Percentiles rank a stretch among this genome's conserved stretches.
Conservation (phyloP, 2,888 invertebrate genomes). For the Sclerodermus sp. region DNA sequence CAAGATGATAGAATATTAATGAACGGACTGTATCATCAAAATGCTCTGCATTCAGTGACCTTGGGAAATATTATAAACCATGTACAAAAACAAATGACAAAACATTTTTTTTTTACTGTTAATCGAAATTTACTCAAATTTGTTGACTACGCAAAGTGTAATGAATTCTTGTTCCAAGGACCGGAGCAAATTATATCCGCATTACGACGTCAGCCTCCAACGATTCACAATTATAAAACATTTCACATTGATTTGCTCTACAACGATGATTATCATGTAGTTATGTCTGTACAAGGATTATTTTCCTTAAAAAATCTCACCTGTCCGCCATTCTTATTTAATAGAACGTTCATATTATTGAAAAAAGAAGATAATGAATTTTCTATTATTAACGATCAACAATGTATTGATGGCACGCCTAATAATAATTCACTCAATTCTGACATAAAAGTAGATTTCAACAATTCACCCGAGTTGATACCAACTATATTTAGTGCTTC, state of each 20-base stretch:
- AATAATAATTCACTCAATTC: slow-evolving; percentile 22
- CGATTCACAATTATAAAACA: slow-evolving; percentile 42
- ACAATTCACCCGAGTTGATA: slow-evolving; percentile 29
- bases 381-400: slow-evolving; percentile 51
- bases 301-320: slow-evolving; percentile 44
- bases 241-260: slow-evolving; percentile 47
- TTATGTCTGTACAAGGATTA: slow-evolving; percentile 45
- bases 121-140: slow-evolving; percentile 53
- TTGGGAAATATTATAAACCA: slow-evolving; percentile 40
- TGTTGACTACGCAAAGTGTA: slow-evolving; percentile 53
- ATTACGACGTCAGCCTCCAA: slow-evolving; percentile 44
- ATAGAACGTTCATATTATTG: slow-evolving; percentile 46
- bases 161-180: slow-evolving; percentile 48
- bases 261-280: slow-evolving; percentile 32
- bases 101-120: slow-evolving; percentile 35
- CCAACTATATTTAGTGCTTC: slow-evolving; percentile 42
- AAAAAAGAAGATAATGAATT: slow-evolving; percentile 50
- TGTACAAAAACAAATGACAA: slow-evolving; percentile 45
- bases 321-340: slow-evolving; percentile 41
- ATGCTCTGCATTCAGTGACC: slow-evolving; percentile 51
- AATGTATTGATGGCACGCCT: slow-evolving; percentile 43
- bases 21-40: slow-evolving; percentile 48
- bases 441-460: slow-evolving; percentile 24
- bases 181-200: slow-evolving; percentile 49
- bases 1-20: slow-evolving; percentile 48